Conservation (phyloP, 2,888 invertebrate genomes). For the Ormyrus thymus region DNA sequence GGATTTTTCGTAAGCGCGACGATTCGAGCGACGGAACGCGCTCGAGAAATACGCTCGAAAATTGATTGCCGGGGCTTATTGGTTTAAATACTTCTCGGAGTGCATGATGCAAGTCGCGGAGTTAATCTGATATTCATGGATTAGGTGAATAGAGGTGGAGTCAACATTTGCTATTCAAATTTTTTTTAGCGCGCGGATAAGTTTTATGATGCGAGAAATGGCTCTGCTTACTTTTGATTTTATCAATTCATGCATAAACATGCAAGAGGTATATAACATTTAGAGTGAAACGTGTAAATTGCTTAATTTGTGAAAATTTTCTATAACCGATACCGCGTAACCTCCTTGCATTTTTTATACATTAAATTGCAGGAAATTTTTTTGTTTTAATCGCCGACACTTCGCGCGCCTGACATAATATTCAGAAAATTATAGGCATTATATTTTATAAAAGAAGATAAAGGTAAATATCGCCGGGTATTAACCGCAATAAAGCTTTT, state of each 20-base stretch:
- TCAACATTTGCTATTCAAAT: conserved; percentile 55
- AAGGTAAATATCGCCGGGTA: background rate
- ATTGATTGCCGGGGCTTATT: conserved; percentile 16
- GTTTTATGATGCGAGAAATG: conserved; percentile 54
- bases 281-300: conserved; percentile 34
- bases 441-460: too few species aligned
- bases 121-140: conserved; percentile 35
- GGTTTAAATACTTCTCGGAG: background rate
- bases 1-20: background rate
- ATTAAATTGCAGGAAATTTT: too few species aligned
- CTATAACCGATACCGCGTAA: background rate
- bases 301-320: conserved; percentile 36
- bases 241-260: conserved; percentile 53
- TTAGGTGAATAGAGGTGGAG: conserved; percentile 37
- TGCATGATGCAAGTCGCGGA: conserved; percentile 5
- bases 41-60: background rate
- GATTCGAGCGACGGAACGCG: background rate
- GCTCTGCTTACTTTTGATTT: conserved; percentile 53
- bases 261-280: conserved; percentile 23
- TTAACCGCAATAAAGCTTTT: conserved; percentile 12
- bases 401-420: too few species aligned
- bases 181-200: conserved; percentile 42
- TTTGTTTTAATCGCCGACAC: too few species aligned
- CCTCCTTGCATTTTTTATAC: too few species aligned
- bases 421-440: too few species aligned